Conservation (phyloP, 2,888 invertebrate genomes). For the Thelaira solivaga region DNA sequence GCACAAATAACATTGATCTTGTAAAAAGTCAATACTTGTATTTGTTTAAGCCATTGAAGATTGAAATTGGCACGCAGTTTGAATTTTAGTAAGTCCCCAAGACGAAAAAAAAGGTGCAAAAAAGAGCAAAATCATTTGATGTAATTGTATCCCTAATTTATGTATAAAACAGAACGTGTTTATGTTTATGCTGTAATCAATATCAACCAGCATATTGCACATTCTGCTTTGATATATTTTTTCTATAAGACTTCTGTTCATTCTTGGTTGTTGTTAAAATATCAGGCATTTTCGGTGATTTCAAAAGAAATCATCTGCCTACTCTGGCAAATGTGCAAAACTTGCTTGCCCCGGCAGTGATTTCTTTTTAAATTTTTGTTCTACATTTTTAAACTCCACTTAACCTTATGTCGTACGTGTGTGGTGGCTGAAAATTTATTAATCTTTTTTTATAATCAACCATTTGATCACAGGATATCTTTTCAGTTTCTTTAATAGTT, state of each 20-base stretch:
- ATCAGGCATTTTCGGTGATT: constrained; percentile 4
- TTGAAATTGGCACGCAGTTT: constrained; percentile 40
- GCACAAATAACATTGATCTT: constrained; percentile 34
- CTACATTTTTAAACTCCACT: constrained; percentile 20
- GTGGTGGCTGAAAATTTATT: constrained; percentile 58
- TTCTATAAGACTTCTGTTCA: background rate
- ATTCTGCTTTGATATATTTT: constrained; percentile 32
- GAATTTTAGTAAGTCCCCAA: background rate
- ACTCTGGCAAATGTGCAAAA: constrained; percentile 73
- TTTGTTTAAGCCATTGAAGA: constrained; percentile 42
- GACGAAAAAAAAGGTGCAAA: constrained; percentile 52
- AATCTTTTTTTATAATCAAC: constrained; percentile 61
- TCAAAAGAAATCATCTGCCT: constrained; percentile 47
- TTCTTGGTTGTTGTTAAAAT: background rate
- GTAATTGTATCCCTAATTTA: constrained; percentile 23
- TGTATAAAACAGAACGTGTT: constrained; percentile 58
- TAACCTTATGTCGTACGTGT: constrained; percentile 61
- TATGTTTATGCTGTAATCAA: constrained; percentile 64
- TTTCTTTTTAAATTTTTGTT: constrained; percentile 26
- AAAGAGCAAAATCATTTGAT: constrained; percentile 48
- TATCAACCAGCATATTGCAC: constrained; percentile 64
- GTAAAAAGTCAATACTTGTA: constrained; percentile 27
- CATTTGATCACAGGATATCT: constrained; percentile 64
- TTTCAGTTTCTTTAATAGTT: constrained; percentile 8
- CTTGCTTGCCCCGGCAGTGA: constrained; percentile 69